Percentiles rank a stretch among this genome's conserved stretches.
These are phyloP conservation scores for Palythoa caribaeorum DNA, from an alignment of 92 coral and sea anemone species.

Conservation along the genomic window DNA sequence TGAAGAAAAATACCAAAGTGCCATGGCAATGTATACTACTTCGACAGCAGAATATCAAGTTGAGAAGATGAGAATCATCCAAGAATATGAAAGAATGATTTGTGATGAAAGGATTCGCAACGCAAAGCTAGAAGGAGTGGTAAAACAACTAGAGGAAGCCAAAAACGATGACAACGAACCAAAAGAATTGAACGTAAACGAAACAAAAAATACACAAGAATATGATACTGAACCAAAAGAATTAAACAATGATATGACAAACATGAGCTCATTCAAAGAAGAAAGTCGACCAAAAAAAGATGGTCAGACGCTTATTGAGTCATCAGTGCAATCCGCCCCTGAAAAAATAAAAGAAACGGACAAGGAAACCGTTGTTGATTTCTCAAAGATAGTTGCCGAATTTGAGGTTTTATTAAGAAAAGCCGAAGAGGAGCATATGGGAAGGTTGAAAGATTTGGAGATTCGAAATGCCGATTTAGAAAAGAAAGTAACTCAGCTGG, in stretches of 20 bases:
- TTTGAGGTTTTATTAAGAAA: neutral
- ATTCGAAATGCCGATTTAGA: constrained; percentile 40
- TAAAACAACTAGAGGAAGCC: constrained; percentile 47
- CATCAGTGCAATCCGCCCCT: neutral
- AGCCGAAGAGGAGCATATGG: neutral
- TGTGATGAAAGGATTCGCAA: constrained; percentile 38
- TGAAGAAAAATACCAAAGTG: constrained; percentile 48
- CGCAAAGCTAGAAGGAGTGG: constrained; percentile 56
- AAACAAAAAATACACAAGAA: neutral
- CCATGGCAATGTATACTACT: constrained; percentile 70
- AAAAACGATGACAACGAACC: neutral
- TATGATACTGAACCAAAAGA: neutral
- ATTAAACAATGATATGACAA: neutral
- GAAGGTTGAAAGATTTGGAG: constrained; percentile 41
- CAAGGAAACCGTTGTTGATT: neutral
- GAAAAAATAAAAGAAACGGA: constrained; percentile 41
- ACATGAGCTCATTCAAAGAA: neutral
- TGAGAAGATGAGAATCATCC: constrained; percentile 64
- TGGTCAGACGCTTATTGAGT: neutral
- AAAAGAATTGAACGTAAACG: neutral
- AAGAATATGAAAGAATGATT: constrained; percentile 69
- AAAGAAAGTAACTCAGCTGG: constrained; percentile 24
- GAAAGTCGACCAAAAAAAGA: neutral
- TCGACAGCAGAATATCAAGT: constrained; percentile 68
- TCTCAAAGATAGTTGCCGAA: neutral